These are phyloP conservation scores for Diarsia brunnea DNA, from an alignment of 2,888 invertebrate genomes.

Conservation along the genomic window DNA sequence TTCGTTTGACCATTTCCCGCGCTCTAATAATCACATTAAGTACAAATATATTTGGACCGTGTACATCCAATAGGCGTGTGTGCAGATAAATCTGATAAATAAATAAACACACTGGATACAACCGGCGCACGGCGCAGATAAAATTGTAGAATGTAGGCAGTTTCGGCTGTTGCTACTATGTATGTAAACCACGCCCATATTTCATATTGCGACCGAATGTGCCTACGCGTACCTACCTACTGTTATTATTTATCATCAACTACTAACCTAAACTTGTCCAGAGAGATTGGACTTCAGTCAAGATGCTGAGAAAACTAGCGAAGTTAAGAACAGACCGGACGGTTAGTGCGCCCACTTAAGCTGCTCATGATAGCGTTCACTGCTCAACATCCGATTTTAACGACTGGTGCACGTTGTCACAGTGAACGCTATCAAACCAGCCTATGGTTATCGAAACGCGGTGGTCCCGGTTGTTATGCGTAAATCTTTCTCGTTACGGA, in stretches of 20 bases:
- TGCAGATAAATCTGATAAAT: constrained; percentile 11
- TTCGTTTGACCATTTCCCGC: background rate
- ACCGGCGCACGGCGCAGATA: constrained; percentile 8
- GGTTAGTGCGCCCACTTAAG: background rate
- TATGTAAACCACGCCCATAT: constrained; percentile 19
- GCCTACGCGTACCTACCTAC: background rate
- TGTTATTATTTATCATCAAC: background rate
- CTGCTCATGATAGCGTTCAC: background rate
- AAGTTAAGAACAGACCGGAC: background rate
- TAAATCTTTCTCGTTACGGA: background rate
- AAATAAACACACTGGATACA: constrained; percentile 29
- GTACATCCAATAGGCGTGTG: constrained; percentile 2
- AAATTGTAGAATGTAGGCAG: background rate
- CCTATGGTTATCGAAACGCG: background rate
- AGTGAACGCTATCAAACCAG: background rate
- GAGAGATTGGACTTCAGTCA: background rate
- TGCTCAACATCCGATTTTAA: background rate
- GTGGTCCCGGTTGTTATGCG: background rate
- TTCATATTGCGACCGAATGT: background rate
- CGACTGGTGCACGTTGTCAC: background rate
- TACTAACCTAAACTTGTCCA: background rate
- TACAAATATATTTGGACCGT: no score
- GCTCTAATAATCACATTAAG: background rate
- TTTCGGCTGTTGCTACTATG: background rate
- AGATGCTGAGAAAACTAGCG: background rate